Evolutionary conservation across 2,888 invertebrate species (phyloP).

Genomic region (Colletes collaris): DNA sequence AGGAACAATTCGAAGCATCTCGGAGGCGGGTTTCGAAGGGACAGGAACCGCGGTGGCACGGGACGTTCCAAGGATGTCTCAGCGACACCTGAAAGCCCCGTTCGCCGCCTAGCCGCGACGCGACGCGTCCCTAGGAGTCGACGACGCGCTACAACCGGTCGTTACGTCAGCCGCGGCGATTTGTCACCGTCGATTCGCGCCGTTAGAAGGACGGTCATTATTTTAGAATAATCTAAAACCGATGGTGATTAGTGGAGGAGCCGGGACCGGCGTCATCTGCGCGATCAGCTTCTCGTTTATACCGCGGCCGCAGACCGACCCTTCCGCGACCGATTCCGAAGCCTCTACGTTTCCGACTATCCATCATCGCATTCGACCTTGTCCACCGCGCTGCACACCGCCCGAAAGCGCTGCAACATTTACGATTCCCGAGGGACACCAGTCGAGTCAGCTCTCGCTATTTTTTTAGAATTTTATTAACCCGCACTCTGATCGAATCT

Average conservation of each 20-base stretch:
- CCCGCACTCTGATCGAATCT: too few relatives aligned
- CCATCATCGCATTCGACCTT: constrained; percentile 73
- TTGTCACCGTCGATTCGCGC: constrained; percentile 73
- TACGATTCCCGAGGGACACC: constrained; percentile 1
- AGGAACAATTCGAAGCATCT: constrained; percentile 51
- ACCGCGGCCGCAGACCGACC: constrained; percentile 54
- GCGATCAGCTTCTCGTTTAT: constrained; percentile 74
- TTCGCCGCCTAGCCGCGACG: constrained; percentile 60
- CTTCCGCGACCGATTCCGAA: constrained; percentile 45
- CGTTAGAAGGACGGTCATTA: constrained; percentile 79
- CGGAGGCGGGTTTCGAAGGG: constrained; percentile 33
- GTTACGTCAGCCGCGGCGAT: constrained; percentile 65
- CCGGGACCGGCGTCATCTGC: constrained; percentile 78
- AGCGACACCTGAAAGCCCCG: constrained; percentile 73
- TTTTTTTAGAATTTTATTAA: too few relatives aligned
- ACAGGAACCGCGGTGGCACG: constrained; percentile 36
- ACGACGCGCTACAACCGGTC: constrained; percentile 15
- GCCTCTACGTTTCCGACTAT: constrained; percentile 71
- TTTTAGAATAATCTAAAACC: constrained; percentile 83
- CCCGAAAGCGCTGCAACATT: not conserved
- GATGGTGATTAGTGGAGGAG: constrained; percentile 82
- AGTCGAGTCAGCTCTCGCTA: too few relatives aligned
- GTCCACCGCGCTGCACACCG: not conserved
- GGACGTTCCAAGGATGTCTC: constrained; percentile 70
- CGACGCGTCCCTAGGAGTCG: constrained; percentile 41